Conservation (phyloP, 1,140 invertebrate genomes). For the Protaetia brevitarsis region DNA sequence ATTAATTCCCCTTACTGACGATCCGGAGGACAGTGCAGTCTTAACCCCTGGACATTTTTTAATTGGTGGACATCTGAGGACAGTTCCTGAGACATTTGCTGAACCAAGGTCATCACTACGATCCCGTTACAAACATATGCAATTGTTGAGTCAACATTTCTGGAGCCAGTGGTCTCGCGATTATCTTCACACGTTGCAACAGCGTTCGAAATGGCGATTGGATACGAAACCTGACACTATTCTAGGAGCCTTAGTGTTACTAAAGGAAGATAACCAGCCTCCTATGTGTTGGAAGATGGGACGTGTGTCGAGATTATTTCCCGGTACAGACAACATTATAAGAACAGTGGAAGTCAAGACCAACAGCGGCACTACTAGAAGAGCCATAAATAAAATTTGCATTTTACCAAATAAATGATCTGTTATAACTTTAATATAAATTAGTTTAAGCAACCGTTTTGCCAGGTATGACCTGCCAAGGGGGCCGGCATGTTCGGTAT, state of each 20-base stretch:
- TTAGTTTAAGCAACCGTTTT: no score
- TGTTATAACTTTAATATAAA: no score
- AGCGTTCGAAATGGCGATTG: background rate
- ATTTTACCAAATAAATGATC: constrained; percentile 1
- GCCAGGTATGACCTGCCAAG: no score
- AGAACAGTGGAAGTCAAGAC: background rate
- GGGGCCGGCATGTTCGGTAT: no score
- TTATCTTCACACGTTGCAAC: constrained; percentile 31
- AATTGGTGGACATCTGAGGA: constrained; percentile 34
- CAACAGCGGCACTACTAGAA: background rate
- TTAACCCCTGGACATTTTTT: constrained; percentile 41
- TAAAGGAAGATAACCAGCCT: background rate
- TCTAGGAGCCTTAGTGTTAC: background rate
- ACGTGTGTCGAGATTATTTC: background rate
- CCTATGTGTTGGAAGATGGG: background rate
- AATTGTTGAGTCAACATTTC: constrained; percentile 34
- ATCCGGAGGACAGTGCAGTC: background rate
- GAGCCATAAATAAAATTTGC: background rate
- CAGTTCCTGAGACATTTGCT: constrained; percentile 23
- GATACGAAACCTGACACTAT: background rate
- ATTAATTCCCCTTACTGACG: background rate
- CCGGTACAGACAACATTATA: background rate
- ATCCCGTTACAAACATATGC: constrained; percentile 30
- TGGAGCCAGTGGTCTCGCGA: constrained; percentile 38
- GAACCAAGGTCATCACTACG: constrained; percentile 23